Percentiles rank a stretch among this genome's conserved stretches.
These are phyloP conservation scores for Eupithecia inturbata DNA, from an alignment of 2,888 invertebrate genomes.

Conservation along the genomic window DNA sequence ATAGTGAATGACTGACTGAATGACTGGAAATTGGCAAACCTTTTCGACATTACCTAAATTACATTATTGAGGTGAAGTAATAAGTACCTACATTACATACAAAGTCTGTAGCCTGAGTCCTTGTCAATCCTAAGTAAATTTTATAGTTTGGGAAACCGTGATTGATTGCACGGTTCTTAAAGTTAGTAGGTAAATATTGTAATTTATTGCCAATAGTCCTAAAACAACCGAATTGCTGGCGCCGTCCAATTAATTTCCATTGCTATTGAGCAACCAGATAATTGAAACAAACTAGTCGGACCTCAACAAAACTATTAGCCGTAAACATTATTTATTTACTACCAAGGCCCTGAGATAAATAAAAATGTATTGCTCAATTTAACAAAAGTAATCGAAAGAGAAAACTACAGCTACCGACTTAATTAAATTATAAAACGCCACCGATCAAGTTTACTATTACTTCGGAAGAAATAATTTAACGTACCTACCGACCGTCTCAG, in stretches of 20 bases:
- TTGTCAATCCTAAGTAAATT: background rate
- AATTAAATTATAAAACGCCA: slow-evolving; percentile 42
- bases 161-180: background rate
- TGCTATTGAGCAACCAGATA: slow-evolving; percentile 28
- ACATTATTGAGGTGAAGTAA: background rate
- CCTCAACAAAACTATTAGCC: slow-evolving; percentile 31
- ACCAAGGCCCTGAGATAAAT: slow-evolving; percentile 33
- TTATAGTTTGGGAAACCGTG: background rate
- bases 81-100: background rate
- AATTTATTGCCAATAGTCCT: slow-evolving; percentile 13
- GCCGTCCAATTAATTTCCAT: slow-evolving; percentile 17
- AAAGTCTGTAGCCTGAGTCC: background rate
- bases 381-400: slow-evolving; percentile 44
- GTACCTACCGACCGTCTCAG: background rate
- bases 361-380: slow-evolving; percentile 43
- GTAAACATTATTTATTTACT: slow-evolving; percentile 30
- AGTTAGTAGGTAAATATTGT: slow-evolving; percentile 4
- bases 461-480: background rate
- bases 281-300: slow-evolving; percentile 32
- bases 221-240: slow-evolving; percentile 8
- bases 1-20: background rate
- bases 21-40: background rate
- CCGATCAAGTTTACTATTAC: slow-evolving; percentile 32
- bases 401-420: slow-evolving; percentile 39
- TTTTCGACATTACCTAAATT: background rate